phyloP scores from a whole-genome alignment of 2,888 invertebrate genomes.

The Venusia cambrica region DNA sequence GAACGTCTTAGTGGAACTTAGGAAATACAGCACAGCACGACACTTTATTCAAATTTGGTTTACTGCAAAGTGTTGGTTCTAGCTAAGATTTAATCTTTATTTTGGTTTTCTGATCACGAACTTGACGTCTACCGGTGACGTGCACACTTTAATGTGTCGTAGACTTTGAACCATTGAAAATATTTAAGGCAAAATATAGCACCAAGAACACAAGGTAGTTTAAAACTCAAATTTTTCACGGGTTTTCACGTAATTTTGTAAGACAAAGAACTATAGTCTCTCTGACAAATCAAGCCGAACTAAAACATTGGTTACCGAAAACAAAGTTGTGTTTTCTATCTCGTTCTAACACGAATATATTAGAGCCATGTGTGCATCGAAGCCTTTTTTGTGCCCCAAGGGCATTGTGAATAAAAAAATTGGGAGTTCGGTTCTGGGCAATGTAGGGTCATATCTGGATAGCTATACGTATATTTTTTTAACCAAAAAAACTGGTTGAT shows the following conservation, averaged over 20 bases:
- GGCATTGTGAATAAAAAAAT: slow-evolving; percentile 38
- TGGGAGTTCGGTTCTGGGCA: slow-evolving; percentile 28
- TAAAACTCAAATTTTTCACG: too few relatives aligned
- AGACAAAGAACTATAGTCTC: too few relatives aligned
- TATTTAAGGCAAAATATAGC: background rate
- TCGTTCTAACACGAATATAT: slow-evolving; percentile 39
- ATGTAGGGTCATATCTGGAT: slow-evolving; percentile 18
- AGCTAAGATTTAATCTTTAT: slow-evolving; percentile 53
- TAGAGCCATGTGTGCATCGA: slow-evolving; percentile 34
- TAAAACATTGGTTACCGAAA: slow-evolving; percentile 3
- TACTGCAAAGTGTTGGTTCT: slow-evolving; percentile 29
- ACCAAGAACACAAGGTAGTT: too few relatives aligned
- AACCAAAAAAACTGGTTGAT: too few relatives aligned
- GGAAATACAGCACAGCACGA: slow-evolving; percentile 11
- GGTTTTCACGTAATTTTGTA: too few relatives aligned
- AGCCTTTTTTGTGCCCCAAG: slow-evolving; percentile 40
- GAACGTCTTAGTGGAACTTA: slow-evolving; percentile 26
- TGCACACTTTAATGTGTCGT: slow-evolving; percentile 20
- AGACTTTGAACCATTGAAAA: background rate
- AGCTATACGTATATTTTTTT: background rate
- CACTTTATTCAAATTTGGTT: too few relatives aligned
- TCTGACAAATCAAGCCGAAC: slow-evolving; percentile 6
- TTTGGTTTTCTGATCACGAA: slow-evolving; percentile 64
- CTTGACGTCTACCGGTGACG: slow-evolving; percentile 42
- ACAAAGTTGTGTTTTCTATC: slow-evolving; percentile 26